Evolutionary conservation across 2,888 invertebrate species (phyloP).

Genomic region (Bugula neritina): DNA sequence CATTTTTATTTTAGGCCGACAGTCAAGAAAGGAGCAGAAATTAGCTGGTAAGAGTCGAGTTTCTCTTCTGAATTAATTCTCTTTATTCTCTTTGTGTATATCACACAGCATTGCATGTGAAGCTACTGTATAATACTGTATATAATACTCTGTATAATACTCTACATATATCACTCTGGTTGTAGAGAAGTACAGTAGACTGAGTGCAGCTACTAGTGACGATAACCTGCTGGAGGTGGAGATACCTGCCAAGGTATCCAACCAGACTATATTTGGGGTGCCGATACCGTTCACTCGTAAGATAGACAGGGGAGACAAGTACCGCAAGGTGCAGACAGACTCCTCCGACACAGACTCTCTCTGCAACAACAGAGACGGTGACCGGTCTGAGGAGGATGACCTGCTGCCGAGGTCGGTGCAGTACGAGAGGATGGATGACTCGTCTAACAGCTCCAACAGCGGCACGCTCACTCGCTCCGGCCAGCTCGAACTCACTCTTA

Average conservation of each 20-base stretch:
- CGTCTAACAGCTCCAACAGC: not conserved
- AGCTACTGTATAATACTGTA: no score
- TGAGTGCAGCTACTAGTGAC: constrained; percentile 21
- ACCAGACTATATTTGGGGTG: constrained; percentile 27
- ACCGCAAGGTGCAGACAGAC: constrained; percentile 12
- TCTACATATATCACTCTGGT: not conserved
- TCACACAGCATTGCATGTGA: no score
- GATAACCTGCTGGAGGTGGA: constrained; percentile 16
- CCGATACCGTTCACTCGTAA: constrained; percentile 26
- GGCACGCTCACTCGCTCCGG: not conserved
- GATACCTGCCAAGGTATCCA: constrained; percentile 12
- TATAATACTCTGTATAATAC: no score
- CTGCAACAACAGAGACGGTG: constrained; percentile 12
- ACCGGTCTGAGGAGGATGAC: constrained; percentile 2
- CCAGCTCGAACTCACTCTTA: not conserved
- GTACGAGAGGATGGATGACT: not conserved
- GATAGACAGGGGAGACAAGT: not conserved
- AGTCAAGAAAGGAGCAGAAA: constrained; percentile 1
- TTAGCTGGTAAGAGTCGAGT: constrained; percentile 17
- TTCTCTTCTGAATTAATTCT: no score
- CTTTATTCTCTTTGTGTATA: no score
- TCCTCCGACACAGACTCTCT: constrained; percentile 13
- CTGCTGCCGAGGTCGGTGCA: not conserved
- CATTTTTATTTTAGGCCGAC: not conserved
- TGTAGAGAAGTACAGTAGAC: constrained; percentile 25